phyloP scores from a whole-genome alignment of 2,888 invertebrate species.

The Mycalesis mineus region DNA sequence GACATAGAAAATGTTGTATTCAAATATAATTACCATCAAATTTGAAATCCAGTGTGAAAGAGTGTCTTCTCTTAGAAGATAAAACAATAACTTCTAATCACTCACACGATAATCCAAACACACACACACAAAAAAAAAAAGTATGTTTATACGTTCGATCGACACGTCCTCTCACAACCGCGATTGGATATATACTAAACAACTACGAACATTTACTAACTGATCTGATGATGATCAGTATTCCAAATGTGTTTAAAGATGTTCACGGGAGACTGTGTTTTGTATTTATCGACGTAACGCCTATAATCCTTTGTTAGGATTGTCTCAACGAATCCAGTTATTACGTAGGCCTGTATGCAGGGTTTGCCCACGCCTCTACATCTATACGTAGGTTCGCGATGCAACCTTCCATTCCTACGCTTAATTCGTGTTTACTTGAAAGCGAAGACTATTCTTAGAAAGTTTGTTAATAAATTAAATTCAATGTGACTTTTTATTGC shows the following conservation, averaged over 20 bases:
- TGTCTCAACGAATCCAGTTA: conserved; percentile 23
- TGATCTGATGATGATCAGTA: conserved; percentile 36
- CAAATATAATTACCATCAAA: conserved; percentile 22
- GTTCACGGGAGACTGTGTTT: conserved; percentile 40
- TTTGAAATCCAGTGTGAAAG: conserved; percentile 30
- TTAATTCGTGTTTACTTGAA: conserved; percentile 9
- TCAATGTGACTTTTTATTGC: neutral
- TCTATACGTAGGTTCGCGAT: conserved; percentile 10
- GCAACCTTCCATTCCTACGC: conserved; percentile 11
- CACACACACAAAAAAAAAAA: conserved; percentile 41
- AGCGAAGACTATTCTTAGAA: conserved; percentile 4
- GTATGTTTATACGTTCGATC: neutral
- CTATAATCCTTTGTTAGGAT: conserved; percentile 29
- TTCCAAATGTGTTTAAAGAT: conserved; percentile 14
- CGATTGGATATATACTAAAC: conserved; percentile 51
- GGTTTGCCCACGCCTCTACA: conserved; percentile 37
- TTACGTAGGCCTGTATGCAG: conserved; percentile 13
- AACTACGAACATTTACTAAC: conserved; percentile 24
- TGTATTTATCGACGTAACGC: conserved; percentile 34
- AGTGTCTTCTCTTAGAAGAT: neutral
- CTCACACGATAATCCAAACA: conserved; percentile 45
- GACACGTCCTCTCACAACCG: conserved; percentile 43
- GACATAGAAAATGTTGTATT: conserved; percentile 3
- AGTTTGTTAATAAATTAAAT: neutral
- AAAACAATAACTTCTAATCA: conserved; percentile 27